Base-by-base conservation (phyloP, 2,113 vertebrate species). In the Sylvilagus bachmani region DNA sequence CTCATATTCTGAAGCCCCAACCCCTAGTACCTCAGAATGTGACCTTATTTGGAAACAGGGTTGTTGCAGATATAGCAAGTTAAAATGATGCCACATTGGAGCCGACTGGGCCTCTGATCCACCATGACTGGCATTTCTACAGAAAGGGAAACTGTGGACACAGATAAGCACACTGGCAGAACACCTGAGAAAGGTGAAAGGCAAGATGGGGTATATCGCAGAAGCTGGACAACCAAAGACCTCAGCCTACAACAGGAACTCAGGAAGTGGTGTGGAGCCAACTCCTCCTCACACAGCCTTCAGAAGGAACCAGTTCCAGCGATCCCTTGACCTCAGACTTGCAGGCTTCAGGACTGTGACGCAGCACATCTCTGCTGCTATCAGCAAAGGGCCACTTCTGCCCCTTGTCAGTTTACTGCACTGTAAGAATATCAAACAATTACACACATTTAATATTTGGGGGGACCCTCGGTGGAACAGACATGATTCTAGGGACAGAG, bases 41-140 rank as follows among this genome's bases (percentile, higher is more conserved):
- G 62, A 55, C 24, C 24, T 79, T 89, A 67, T 38, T 44, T 44
- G 44, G 44, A 44, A 44, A 7, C 44, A 44, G 44, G 44, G 44
- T 44, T 44, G 44, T 44, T 44, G 44, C 44, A 58, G 29, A 44
- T 80, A 38, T 25, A 58, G 80, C 11, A 83, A 49, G 33, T 74
- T 85, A 93, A 74, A 95, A 93, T 74, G 25, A 66, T 25, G 16
- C 89, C 81, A 85, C 51, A 81, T 1, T 36, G 8, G 44, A 36
- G 66, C 36, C 79, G 2, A 0, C 13, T 27, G 14, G 66, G 49
- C 19, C 25, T 21, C 33, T 82, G 36, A 62, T 24, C 29, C 38
- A 86, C 55, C 44, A 58, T 25, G 21, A 69, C 53, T 64, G 12
- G 21, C 31, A 33, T 73, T 44, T 64, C 87, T 70, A 38, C 9